Conservation (phyloP, 2,113 vertebrate genomes). For the Heliornis fulica region DNA sequence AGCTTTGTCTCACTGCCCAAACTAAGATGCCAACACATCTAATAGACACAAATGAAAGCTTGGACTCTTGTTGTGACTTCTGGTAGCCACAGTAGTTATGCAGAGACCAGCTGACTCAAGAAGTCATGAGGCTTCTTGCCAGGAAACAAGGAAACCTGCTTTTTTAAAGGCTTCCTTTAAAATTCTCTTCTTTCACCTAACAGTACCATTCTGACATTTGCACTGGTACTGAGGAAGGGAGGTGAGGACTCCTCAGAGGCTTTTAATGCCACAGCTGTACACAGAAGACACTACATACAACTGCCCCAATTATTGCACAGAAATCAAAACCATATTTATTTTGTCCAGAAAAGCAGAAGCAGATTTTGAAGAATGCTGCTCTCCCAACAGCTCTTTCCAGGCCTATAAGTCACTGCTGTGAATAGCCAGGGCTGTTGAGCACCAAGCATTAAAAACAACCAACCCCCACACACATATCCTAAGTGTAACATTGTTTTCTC, state of each 20-base stretch:
- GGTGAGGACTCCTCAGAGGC: not conserved
- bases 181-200: not conserved
- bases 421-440: not conserved
- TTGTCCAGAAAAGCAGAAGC: not conserved
- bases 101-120: not conserved
- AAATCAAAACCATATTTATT: not conserved
- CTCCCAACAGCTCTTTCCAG: not conserved
- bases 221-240: not conserved
- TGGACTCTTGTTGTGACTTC: not conserved
- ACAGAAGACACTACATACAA: not conserved
- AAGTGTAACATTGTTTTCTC: not conserved
- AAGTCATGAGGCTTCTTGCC: not conserved
- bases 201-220: not conserved
- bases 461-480: not conserved
- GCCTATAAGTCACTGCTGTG: not conserved
- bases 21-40: not conserved
- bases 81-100: not conserved
- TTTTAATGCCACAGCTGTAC: not conserved
- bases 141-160: slow-evolving; percentile 6
- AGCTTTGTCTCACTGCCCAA: not conserved
- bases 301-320: not conserved
- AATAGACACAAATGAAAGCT: not conserved
- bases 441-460: not conserved
- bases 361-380: not conserved
- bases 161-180: slow-evolving; percentile 11